These are phyloP conservation scores for Oenanthe melanoleuca DNA, from an alignment of 2,113 vertebrate species.

Conservation along the genomic window DNA sequence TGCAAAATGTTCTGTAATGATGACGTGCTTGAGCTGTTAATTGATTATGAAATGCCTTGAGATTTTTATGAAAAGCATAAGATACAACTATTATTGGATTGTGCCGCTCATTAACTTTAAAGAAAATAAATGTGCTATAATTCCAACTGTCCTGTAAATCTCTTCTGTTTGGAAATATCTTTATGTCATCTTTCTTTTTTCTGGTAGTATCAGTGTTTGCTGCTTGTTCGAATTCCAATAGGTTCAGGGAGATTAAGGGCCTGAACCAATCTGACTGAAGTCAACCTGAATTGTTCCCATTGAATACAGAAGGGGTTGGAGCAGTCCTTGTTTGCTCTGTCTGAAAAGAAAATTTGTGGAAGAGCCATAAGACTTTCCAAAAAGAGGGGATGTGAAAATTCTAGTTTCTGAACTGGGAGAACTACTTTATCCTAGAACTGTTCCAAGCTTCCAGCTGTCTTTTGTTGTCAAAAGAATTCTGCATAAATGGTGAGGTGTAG, in stretches of 20 bases:
- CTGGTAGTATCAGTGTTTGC: background rate
- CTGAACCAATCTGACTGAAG: background rate
- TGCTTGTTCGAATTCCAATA: background rate
- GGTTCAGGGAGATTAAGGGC: background rate
- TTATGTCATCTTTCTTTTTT: background rate
- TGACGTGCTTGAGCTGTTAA: constrained; percentile 58
- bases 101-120: constrained; percentile 51
- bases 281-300: background rate
- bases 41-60: constrained; percentile 69
- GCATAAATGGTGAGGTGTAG: background rate
- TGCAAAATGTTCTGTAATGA: constrained; percentile 57
- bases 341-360: background rate
- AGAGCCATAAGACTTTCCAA: background rate
- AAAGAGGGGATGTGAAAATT: background rate
- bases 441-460: background rate
- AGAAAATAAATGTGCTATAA: constrained; percentile 47
- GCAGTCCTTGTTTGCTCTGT: background rate
- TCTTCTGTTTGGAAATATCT: constrained; percentile 21
- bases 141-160: background rate
- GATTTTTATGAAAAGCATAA: constrained; percentile 62
- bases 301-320: background rate
- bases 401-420: background rate
- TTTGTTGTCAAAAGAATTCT: background rate
- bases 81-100: constrained; percentile 58
- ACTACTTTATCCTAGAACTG: background rate